A percentile compares a stretch with the other conserved stretches of the same genome.
Evolutionary conservation across 2,113 vertebrate genomes (phyloP).

Genomic region (Alethe diademata): DNA sequence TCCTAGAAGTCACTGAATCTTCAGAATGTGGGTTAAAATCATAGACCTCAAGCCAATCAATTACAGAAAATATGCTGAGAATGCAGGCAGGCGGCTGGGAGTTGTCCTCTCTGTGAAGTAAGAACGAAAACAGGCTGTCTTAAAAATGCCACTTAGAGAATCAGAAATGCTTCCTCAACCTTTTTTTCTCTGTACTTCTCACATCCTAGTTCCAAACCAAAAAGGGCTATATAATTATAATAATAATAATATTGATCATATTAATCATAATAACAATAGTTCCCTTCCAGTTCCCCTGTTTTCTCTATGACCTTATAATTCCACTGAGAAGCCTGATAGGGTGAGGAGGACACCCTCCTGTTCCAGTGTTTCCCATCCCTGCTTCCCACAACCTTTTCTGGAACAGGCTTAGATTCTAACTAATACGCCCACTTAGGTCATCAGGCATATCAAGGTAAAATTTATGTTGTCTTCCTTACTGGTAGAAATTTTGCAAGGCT

Average conservation of each 20-base stretch:
- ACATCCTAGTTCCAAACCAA: neutral
- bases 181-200: neutral
- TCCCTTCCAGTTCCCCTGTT: neutral
- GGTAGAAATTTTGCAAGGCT: neutral
- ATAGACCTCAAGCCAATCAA: neutral
- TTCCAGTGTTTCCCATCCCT: neutral
- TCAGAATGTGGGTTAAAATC: slow-evolving; percentile 41
- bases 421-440: neutral
- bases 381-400: neutral
- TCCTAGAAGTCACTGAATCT: slow-evolving; percentile 4
- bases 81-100: neutral
- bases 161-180: neutral
- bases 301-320: neutral
- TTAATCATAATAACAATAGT: neutral
- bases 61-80: slow-evolving; percentile 32
- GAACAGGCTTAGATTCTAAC: neutral
- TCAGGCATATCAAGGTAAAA: neutral
- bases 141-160: neutral
- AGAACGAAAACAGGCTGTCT: neutral
- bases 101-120: neutral
- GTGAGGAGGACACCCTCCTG: neutral
- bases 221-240: neutral
- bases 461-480: neutral
- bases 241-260: neutral
- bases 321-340: neutral